Evolutionary conservation across 2,113 vertebrate genomes (phyloP), one percentile per base, ranked within the genome.

Genomic region (Nothoprocta perdicaria): DNA sequence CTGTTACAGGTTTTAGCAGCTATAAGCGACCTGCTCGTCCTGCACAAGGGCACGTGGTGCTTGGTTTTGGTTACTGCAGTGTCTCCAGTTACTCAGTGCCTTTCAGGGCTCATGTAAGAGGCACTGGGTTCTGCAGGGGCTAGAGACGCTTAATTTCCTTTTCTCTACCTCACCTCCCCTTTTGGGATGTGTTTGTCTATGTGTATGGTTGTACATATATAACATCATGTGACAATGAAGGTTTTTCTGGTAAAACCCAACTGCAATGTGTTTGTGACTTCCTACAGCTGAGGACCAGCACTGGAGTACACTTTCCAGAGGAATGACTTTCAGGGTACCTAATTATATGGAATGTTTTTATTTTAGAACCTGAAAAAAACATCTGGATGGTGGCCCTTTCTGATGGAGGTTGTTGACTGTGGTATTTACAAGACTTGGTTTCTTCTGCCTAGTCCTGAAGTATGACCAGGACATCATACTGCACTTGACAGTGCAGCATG

Each of bases 361-460:
- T 71, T 52, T 19, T 60, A 61, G 41, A 60, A 50, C 71, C 38
- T 68, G 58, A n/a, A 60, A 63, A 82, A 14, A 0, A 4, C 26
- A 65, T 85, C 41, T 95, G 46, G 10, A 10, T 85, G 85, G 60
- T 38, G 67, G 50, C 40, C 52, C 60, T 92, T 82, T 69, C 60
- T 77, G 22, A 5, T 80, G 60, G 73, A 78, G 46, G 68, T 89
- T 63, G 67, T 69, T 58, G 72, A 63, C 60, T 85, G 72, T 74
- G 68, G 68, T 75, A 33, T 38, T 31, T 62, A 65, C 41, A 83
- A 85, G 75, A 62, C 38, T 69, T 85, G 50, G 8, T 94, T 93
- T 43, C 31, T 83, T 87, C 80, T 82, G 53, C 45, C 26, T 72
- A 23, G 41, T 62, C 53, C 76, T 80, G 3, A 83, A 69, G 9